phyloP scores from a whole-genome alignment of 2,113 vertebrate genomes.

The Tretioscincus oriximinensis region DNA sequence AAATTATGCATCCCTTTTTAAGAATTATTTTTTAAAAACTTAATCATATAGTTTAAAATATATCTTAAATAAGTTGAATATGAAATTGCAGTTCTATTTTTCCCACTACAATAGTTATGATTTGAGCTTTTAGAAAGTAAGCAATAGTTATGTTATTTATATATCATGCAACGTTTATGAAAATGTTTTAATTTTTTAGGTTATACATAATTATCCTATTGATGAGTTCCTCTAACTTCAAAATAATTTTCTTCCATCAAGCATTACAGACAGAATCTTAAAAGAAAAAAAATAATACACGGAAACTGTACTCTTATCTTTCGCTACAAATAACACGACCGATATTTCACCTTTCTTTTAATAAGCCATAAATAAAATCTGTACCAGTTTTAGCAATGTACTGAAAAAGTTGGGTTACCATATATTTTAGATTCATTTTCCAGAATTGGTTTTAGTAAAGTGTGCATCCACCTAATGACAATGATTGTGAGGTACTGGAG shows the following conservation, averaged over 20 bases:
- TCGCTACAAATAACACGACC: not conserved
- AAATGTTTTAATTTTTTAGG: conserved; percentile 33
- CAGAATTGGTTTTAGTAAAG: not conserved
- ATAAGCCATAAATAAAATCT: not conserved
- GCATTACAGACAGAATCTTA: not conserved
- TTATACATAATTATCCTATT: conserved; percentile 18
- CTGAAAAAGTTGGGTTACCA: not conserved
- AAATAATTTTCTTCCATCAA: not conserved
- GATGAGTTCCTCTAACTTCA: not conserved
- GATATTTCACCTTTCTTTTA: not conserved
- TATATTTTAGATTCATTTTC: not conserved
- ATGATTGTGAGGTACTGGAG: too few species aligned
- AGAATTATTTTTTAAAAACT: conserved; percentile 7
- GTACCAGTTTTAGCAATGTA: not conserved
- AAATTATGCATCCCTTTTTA: conserved; percentile 3
- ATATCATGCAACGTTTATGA: conserved; percentile 11
- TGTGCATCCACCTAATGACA: too few species aligned
- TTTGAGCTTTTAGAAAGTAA: conserved; percentile 30
- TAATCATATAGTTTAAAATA: not conserved
- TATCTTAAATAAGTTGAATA: not conserved
- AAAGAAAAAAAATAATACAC: conserved; percentile 38
- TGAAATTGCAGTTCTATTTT: conserved; percentile 34
- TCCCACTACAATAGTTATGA: not conserved
- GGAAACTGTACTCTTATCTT: not conserved
- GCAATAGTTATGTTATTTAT: conserved; percentile 37